phyloP scores from a whole-genome alignment of 2,797 vertebrate species.

The Enteromius unitaeniatus region DNA sequence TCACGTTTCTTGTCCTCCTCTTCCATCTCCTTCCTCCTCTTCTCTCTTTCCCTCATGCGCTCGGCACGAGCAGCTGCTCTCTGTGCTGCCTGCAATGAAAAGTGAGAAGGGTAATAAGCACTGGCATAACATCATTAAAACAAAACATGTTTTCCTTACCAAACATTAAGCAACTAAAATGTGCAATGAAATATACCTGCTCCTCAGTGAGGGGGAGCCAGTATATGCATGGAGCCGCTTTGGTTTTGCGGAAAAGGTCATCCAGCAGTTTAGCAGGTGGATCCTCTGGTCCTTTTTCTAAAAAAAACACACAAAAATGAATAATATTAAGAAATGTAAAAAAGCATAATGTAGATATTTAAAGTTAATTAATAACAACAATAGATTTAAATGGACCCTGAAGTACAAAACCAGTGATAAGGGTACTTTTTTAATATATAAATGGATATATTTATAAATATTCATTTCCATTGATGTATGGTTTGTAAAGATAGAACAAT shows the following conservation, averaged over 20 bases:
- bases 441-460: too few species aligned
- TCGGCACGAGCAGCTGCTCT: constrained; percentile 83
- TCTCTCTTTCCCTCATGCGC: constrained; percentile 83
- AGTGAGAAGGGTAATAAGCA: background rate
- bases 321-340: background rate
- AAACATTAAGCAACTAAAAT: background rate
- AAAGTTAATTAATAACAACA: too few species aligned
- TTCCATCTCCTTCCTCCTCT: constrained; percentile 82
- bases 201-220: constrained; percentile 93
- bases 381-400: too few species aligned
- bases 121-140: background rate
- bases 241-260: constrained; percentile 92
- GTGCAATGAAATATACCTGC: constrained; percentile 73
- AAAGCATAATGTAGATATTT: too few species aligned
- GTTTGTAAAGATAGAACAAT: background rate
- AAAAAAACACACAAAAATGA: background rate
- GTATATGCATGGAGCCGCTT: constrained; percentile 92
- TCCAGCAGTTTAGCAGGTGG: constrained; percentile 91
- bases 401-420: background rate
- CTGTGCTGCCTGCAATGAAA: constrained; percentile 76
- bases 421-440: too few species aligned
- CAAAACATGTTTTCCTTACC: background rate
- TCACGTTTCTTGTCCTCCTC: constrained; percentile 85
- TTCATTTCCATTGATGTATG: background rate
- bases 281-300: constrained; percentile 86